Base-by-base conservation (phyloP, 2,888 invertebrate genomes). In the Protonemura montana region DNA sequence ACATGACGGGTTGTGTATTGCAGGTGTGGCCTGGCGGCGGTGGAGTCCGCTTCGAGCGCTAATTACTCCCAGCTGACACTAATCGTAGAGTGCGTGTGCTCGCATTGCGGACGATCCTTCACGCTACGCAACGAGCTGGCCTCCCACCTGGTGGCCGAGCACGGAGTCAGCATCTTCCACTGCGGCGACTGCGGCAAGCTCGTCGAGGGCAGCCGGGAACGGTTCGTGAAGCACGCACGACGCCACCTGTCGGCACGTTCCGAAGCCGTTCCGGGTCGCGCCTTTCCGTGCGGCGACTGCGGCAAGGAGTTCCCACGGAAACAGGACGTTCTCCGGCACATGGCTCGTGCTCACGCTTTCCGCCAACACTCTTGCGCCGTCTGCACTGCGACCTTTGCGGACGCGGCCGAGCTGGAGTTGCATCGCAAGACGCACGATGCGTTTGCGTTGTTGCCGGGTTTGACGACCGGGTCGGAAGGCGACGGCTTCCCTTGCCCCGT, bases 171-270 rank as follows among this genome's bases (percentile, higher is more conserved):
- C 26, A 85, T 86, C 16, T 85, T 83, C 85, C 87, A 87, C 29
- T 87, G 86, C 80, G 85, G 82, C 10, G 21, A 78, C 5, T 87
- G 87, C 35, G 86, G 86, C 42, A 77, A 82, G 25, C 80, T 87
- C 83, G 85, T 85, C 41, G 28, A 29, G 82, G 78, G 76, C 25
- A 86, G 76, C 59, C 85, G 86, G 59, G 28, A n/a, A 26, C 25
- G 30, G 27, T 87, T 87, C 83, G 30, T 80, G 5, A 78, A 78
- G 21, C 87, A 87, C 29, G 6, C 86, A 82, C 30, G 26, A 16
- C 10, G 59, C 59, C 59, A 59, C 59, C 59, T 59, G 16, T 21
- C 13, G 59, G 16, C 59, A 10, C 3, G 1, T 3, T 3, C 59
- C 59, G 59, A 21, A 2, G 13, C 59, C 59, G 59, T 6, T 3